Evolutionary conservation across 2,113 vertebrate species (phyloP).

Genomic region (Jaculus jaculus): DNA sequence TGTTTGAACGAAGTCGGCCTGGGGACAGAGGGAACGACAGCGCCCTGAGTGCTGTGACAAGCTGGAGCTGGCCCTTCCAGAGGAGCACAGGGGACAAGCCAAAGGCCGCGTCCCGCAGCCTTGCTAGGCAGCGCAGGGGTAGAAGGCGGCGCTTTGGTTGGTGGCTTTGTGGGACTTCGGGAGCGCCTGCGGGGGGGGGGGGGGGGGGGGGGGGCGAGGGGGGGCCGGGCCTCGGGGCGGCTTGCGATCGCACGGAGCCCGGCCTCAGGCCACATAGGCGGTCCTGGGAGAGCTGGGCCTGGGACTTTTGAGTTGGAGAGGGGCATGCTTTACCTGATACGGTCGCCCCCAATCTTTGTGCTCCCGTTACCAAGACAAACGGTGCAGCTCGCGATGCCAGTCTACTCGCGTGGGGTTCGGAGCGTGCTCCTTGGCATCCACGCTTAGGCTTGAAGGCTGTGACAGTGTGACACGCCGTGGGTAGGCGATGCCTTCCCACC

Average conservation of each 20-base stretch:
- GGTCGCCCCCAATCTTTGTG: not conserved
- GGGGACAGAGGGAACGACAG: not conserved
- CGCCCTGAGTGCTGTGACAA: not conserved
- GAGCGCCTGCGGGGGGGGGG: conserved; percentile 2
- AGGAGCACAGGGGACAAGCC: not conserved
- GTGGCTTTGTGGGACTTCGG: not conserved
- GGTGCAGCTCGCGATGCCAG: not conserved
- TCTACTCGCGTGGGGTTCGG: rapidly evolving
- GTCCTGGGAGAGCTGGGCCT: not conserved
- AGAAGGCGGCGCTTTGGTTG: rapidly evolving
- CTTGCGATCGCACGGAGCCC: not conserved
- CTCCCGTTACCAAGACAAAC: not conserved
- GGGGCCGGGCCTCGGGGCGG: not conserved
- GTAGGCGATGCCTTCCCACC: not conserved
- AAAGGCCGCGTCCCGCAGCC: not conserved
- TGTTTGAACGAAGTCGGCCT: not conserved
- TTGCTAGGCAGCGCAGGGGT: rapidly evolving
- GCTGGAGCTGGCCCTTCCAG: not conserved
- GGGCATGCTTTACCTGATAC: rapidly evolving
- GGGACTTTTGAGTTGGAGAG: not conserved
- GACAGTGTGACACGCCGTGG: not conserved
- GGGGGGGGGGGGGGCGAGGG: too few species aligned
- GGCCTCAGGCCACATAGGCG: rapidly evolving
- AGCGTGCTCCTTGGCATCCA: not conserved
- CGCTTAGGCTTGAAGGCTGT: not conserved